Evolutionary conservation across 2,797 vertebrate species (phyloP), one percentile per base, ranked within the genome.

Genomic region (Mus minutoides): DNA sequence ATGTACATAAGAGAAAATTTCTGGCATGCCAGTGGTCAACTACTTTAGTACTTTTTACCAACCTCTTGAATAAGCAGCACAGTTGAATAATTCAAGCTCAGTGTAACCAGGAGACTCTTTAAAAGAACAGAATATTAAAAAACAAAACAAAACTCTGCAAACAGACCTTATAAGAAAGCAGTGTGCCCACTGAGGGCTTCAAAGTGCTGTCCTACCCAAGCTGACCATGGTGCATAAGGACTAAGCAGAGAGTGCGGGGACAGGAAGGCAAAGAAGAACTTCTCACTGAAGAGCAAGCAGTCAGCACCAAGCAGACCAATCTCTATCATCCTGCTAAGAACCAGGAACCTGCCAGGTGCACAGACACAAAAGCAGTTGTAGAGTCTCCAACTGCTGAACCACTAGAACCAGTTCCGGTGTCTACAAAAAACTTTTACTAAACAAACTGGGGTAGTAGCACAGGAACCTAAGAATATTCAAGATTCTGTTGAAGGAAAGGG

Each of bases 91-190:
- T 17, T 13, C 19, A 96, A 60, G 56, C 29, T 87, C 24, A 82
- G 58, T 58, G 19, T 86, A 94, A 95, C 54, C 13, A 88, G 71
- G n/a, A 90, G 64, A 91, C 43, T 88, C 58, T 40, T 62, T 92
- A 40, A 40, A 69, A 92, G 76, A 7, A 95, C 43, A 77, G 17
- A 43, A 62, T n/a, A 56, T 67, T 60, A 62, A 75, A 62, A 43
- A 46, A 46, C 43, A 46, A 22, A 12, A 12, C 31, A 64, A 29
- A 2, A 6, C 62, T 40, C 13, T 80, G 24, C 54, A 92, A 91
- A 84, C 0, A 83, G 31, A 29, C 67, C 17, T 94, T 64, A 3
- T 60, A 83, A 73, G 54, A 67, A 87, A 86, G 46, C 13, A 52
- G 79, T 29, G 60, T 76, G 46, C 37, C 56, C 54, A 49, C 8